phyloP scores from a whole-genome alignment of 2,797 vertebrate species.

The Ara ararauna region DNA sequence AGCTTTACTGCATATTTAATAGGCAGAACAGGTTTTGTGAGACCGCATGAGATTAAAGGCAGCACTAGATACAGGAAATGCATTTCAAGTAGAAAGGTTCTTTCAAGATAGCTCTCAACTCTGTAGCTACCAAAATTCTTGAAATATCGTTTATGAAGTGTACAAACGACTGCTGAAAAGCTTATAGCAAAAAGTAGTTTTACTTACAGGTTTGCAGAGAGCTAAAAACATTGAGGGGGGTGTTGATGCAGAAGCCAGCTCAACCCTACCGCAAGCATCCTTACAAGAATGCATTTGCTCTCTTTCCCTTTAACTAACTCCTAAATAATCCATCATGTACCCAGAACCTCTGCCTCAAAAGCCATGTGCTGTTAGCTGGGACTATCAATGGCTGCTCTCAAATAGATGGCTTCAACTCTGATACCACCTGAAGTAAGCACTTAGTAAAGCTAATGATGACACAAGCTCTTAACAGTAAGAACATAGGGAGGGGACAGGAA shows the following conservation, averaged over 20 bases:
- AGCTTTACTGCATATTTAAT: constrained; percentile 61
- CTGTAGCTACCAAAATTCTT: background rate
- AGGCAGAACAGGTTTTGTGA: constrained; percentile 1
- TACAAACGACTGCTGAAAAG: background rate
- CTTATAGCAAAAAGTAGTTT: background rate
- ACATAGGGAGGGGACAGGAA: background rate
- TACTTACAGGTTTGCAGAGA: background rate
- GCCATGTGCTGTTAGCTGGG: background rate
- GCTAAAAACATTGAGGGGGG: background rate
- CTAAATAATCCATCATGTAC: background rate
- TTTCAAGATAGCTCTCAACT: constrained; percentile 9
- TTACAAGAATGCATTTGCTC: background rate
- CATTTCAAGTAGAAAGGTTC: constrained; percentile 34
- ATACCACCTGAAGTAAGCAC: background rate
- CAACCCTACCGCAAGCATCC: background rate
- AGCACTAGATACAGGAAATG: constrained; percentile 17
- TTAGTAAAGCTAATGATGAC: background rate
- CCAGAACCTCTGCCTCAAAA: constrained; percentile 17
- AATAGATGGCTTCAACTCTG: background rate
- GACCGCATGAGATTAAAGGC: constrained; percentile 39
- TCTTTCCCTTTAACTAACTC: background rate
- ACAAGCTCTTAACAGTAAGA: background rate
- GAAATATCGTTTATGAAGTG: background rate
- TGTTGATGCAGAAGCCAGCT: background rate
- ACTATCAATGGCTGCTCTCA: background rate